phyloP scores from a whole-genome alignment of 2,888 invertebrate species.

The Drosophila kokeensis region DNA sequence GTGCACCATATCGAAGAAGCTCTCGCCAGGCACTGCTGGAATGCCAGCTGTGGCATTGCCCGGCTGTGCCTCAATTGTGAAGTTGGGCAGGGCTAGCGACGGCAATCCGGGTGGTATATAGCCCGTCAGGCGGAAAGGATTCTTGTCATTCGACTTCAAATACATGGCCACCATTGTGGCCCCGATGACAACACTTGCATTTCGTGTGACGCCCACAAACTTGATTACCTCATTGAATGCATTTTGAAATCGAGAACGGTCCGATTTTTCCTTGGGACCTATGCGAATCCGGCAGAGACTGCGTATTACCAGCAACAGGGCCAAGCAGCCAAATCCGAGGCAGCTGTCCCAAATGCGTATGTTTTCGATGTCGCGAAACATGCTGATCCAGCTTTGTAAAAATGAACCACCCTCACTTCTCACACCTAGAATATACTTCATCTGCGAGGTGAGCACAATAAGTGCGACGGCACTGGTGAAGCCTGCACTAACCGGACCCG shows the following conservation, averaged over 20 bases:
- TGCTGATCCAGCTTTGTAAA: conserved; percentile 91
- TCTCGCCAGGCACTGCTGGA: conserved; percentile 62
- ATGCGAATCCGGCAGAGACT: conserved; percentile 89
- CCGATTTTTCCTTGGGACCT: conserved; percentile 86
- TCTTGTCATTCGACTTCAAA: conserved; percentile 86
- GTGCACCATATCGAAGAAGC: conserved; percentile 90
- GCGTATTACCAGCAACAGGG: conserved; percentile 90
- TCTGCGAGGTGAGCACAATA: conserved; percentile 94
- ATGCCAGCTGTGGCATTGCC: conserved; percentile 75
- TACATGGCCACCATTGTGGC: conserved; percentile 89
- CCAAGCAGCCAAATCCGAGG: conserved; percentile 90
- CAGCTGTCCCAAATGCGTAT: conserved; percentile 90
- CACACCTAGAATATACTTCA: conserved; percentile 93
- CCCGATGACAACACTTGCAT: conserved; percentile 91
- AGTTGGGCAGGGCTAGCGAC: conserved; percentile 88
- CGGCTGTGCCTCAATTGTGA: conserved; percentile 86
- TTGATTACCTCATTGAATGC: conserved; percentile 89
- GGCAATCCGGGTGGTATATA: conserved; percentile 91
- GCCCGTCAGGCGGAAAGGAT: conserved; percentile 88
- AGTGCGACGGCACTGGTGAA: conserved; percentile 96
- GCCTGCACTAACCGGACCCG: conserved; percentile 94
- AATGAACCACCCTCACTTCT: conserved; percentile 90
- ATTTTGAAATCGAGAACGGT: conserved; percentile 85
- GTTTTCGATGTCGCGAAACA: conserved; percentile 88
- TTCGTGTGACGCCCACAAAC: conserved; percentile 91